A percentile compares a stretch with the other conserved stretches of the same genome.
Evolutionary conservation across 2,113 vertebrate genomes (phyloP).

Genomic region (Bagarius yarrelli): DNA sequence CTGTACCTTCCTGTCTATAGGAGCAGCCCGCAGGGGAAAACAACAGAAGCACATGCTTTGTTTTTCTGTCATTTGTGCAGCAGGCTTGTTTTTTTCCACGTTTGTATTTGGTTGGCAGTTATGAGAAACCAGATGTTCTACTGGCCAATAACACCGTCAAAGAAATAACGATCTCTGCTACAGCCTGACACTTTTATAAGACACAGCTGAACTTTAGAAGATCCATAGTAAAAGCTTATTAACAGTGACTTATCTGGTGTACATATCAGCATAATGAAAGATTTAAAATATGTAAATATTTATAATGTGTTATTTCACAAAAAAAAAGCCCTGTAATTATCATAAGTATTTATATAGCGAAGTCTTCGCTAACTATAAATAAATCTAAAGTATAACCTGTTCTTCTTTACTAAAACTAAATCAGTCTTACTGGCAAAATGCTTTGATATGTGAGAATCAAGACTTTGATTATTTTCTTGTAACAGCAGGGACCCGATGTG

Average conservation of each 20-base stretch:
- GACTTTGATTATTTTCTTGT: too few species aligned
- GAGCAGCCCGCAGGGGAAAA: slow-evolving; percentile 39
- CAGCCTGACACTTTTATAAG: not conserved
- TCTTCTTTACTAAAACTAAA: not conserved
- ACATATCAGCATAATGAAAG: too few species aligned
- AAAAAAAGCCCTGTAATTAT: not conserved
- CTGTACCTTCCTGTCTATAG: slow-evolving; percentile 27
- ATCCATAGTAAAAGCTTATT: too few species aligned
- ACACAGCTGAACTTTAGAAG: too few species aligned
- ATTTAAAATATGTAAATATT: too few species aligned
- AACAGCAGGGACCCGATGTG: too few species aligned
- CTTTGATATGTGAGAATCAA: not conserved
- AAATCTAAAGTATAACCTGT: not conserved
- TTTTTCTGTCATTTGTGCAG: slow-evolving; percentile 40
- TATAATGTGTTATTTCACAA: not conserved
- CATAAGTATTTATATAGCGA: not conserved
- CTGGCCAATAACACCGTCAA: not conserved
- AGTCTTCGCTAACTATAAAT: not conserved
- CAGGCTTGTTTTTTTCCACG: slow-evolving; percentile 32
- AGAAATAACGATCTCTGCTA: not conserved
- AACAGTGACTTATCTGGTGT: too few species aligned
- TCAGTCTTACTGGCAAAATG: not conserved
- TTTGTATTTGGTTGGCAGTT: not conserved
- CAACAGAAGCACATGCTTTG: slow-evolving; percentile 35
- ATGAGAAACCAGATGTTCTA: not conserved